Percentiles rank a stretch among this genome's conserved stretches.
phyloP scores from a whole-genome alignment of 2,888 invertebrate species.

The Yponomeuta evonymella region DNA sequence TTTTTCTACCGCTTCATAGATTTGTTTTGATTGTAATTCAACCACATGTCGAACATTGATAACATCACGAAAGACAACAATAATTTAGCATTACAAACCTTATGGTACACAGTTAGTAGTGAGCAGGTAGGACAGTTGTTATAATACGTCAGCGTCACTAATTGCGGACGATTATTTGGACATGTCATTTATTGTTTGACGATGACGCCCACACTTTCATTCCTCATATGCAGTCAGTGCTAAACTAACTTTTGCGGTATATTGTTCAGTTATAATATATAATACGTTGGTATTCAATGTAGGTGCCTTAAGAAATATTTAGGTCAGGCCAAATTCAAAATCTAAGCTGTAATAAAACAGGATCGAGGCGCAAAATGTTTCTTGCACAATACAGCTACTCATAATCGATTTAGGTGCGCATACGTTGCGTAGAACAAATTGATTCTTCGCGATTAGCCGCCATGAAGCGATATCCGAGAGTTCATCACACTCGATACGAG shows the following conservation, averaged over 20 bases:
- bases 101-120: slow-evolving; percentile 9
- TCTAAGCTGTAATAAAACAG: background rate
- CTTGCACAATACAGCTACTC: slow-evolving; percentile 8
- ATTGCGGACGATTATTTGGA: slow-evolving; percentile 35
- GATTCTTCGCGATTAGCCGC: slow-evolving; percentile 32
- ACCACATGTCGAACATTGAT: slow-evolving; percentile 9
- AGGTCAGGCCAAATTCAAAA: background rate
- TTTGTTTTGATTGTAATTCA: background rate
- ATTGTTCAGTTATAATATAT: background rate
- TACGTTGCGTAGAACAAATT: slow-evolving; percentile 57
- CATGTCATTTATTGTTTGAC: background rate
- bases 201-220: slow-evolving; percentile 20
- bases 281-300: no score
- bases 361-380: background rate
- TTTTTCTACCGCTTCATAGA: background rate
- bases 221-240: background rate
- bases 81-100: background rate
- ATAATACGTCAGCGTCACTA: slow-evolving; percentile 37
- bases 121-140: slow-evolving; percentile 34
- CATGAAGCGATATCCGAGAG: slow-evolving; percentile 23
- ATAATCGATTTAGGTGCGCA: slow-evolving; percentile 48
- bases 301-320: no score
- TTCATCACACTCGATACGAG: slow-evolving; percentile 32
- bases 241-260: background rate
- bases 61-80: slow-evolving; percentile 15